Evolutionary conservation across 92 coral and sea anemone species (phyloP).

Genomic region (Bergia sp.): DNA sequence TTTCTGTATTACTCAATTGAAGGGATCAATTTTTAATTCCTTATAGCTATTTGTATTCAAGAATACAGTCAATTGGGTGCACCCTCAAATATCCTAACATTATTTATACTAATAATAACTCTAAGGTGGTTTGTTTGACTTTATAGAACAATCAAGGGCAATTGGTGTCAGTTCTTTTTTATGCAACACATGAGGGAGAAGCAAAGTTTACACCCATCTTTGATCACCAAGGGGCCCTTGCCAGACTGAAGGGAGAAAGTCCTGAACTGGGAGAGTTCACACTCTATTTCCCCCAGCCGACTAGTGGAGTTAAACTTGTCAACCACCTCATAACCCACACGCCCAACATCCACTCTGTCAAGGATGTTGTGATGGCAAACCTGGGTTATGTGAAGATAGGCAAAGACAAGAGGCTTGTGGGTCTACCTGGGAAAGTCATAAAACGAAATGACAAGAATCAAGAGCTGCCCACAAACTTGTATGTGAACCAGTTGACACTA

Average conservation of each 20-base stretch:
- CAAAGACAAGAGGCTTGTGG: conserved; percentile 69
- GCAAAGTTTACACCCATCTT: conserved; percentile 68
- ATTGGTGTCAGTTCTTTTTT: conserved; percentile 85
- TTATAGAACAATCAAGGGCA: conserved; percentile 74
- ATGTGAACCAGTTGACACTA: conserved; percentile 82
- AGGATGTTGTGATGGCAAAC: conserved; percentile 80
- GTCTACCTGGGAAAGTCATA: conserved; percentile 73
- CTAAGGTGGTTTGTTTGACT: not conserved
- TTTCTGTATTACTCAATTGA: too few species aligned
- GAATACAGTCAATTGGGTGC: too few species aligned
- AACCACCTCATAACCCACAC: conserved; percentile 84
- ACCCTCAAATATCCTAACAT: too few species aligned
- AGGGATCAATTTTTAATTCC: too few species aligned
- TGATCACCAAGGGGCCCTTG: conserved; percentile 58
- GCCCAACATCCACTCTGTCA: conserved; percentile 90
- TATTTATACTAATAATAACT: too few species aligned
- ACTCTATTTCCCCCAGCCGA: conserved; percentile 70
- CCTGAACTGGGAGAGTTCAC: conserved; percentile 90
- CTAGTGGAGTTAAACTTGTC: conserved; percentile 59
- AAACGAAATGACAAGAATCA: conserved; percentile 72
- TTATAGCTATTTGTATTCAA: too few species aligned
- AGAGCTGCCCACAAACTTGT: conserved; percentile 80
- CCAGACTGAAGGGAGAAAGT: conserved; percentile 76
- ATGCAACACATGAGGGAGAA: conserved; percentile 83
- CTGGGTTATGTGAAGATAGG: conserved; percentile 71